Percentiles rank a stretch among this genome's conserved stretches.
phyloP scores from a whole-genome alignment of 2,797 vertebrate genomes.

The Staurois parvus region DNA sequence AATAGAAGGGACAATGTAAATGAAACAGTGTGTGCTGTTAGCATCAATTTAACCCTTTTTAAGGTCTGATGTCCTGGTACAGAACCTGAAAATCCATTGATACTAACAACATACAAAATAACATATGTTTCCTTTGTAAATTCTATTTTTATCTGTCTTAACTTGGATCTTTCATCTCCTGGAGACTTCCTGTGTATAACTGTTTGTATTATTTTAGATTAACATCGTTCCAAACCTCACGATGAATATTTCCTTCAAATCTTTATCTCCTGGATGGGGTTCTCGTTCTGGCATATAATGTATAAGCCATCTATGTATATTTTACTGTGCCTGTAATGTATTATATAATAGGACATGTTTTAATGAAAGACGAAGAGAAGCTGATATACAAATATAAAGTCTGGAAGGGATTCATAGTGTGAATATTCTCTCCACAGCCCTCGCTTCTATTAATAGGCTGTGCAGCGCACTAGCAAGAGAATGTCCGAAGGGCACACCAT shows the following conservation, averaged over 20 bases:
- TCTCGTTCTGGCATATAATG: neutral
- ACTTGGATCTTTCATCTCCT: too few species aligned
- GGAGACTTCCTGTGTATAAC: conserved; percentile 1
- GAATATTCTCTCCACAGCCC: conserved; percentile 33
- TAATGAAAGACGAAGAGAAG: conserved; percentile 21
- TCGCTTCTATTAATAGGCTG: conserved; percentile 45
- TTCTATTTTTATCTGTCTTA: too few species aligned
- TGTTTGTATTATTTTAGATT: conserved; percentile 44
- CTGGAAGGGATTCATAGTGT: conserved; percentile 15
- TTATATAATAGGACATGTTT: conserved; percentile 48
- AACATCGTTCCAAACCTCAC: conserved; percentile 18
- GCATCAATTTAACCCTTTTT: too few species aligned
- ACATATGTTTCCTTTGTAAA: too few species aligned
- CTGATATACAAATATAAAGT: conserved; percentile 14
- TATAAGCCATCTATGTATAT: conserved; percentile 37
- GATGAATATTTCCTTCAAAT: conserved; percentile 47
- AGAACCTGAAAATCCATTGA: too few species aligned
- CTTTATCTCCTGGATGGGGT: conserved; percentile 12
- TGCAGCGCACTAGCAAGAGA: conserved; percentile 38
- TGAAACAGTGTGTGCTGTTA: too few species aligned
- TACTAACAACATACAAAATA: too few species aligned
- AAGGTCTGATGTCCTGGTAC: too few species aligned
- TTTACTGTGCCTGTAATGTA: conserved; percentile 18
- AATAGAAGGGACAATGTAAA: too few species aligned
- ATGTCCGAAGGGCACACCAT: conserved; percentile 53